Percentiles rank a stretch among this genome's conserved stretches.
phyloP scores from a whole-genome alignment of 2,888 invertebrate species.

The Rotaria macrura region DNA sequence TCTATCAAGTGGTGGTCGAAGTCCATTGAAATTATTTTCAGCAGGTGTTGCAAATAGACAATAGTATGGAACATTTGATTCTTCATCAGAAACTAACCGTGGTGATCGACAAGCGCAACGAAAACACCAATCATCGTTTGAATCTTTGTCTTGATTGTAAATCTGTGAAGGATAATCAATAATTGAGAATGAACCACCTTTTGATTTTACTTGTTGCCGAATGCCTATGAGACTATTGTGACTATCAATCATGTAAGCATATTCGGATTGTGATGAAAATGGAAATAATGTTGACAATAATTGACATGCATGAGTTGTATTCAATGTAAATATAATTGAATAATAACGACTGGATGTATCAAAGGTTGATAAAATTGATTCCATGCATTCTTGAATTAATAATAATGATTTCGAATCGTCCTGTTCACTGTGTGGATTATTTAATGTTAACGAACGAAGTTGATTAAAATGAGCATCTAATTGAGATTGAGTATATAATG shows the following conservation, averaged over 20 bases:
- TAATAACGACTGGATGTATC: constrained; percentile 70
- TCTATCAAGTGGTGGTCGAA: constrained; percentile 65
- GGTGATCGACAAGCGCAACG: background rate
- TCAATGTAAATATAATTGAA: constrained; percentile 79
- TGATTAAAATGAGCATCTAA: constrained; percentile 60
- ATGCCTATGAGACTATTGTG: constrained; percentile 90
- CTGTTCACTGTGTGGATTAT: constrained; percentile 74
- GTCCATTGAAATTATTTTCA: constrained; percentile 86
- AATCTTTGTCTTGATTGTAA: background rate
- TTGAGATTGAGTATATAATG: constrained; percentile 68
- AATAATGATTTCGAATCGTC: constrained; percentile 56
- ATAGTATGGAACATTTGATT: background rate
- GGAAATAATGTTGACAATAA: constrained; percentile 68
- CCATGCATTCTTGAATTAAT: constrained; percentile 7
- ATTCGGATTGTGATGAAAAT: constrained; percentile 37
- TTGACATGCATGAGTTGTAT: constrained; percentile 77
- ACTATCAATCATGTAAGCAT: constrained; percentile 70
- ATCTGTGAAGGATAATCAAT: background rate
- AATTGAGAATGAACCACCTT: constrained; percentile 34
- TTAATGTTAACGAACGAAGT: constrained; percentile 63
- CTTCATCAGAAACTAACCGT: background rate
- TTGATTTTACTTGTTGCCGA: constrained; percentile 60
- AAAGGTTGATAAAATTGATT: constrained; percentile 52
- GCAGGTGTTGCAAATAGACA: constrained; percentile 72
- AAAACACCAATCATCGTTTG: background rate